Base-by-base conservation (phyloP, 2,888 invertebrate genomes). In the Acanthococcus lagerstroemiae region DNA sequence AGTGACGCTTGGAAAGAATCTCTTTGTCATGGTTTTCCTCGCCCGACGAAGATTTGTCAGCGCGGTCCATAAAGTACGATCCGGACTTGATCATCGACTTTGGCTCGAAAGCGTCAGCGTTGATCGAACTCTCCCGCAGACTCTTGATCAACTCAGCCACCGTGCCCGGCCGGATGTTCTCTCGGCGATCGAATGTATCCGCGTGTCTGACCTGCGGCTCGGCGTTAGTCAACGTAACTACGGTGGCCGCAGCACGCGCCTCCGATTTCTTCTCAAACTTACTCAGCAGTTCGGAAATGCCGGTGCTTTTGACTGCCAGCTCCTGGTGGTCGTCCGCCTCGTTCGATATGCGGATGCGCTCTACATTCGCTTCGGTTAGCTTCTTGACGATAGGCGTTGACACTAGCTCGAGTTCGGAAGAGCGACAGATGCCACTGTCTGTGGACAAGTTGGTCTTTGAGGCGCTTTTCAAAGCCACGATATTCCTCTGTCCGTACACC, bases 401-500 rank as follows among this genome's bases (percentile, higher is more conserved):
- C 5, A 25, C 67, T 73, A 79, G 69, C 48, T 84, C 81, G 52
- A 85, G 77, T 77, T 87, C 87, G 21, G 83, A 81, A 0, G 87
- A 87, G 72, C 85, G 82, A 69, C 86, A 87, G 71, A 87, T 82
- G 0, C 87, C 87, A 72, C 87, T 87, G 71, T 87, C 87, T 1
- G 86, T 87, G 3, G 87, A 87, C n/a, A 86, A 85, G 74, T 87
- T 83, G 2, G 79, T 75, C 55, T 24, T 55, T n/a, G 45, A 7
- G 15, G 25, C 27, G n/a, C 17, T 54, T 48, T 9, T 54, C n/a
- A 63, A 21, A 37, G 27, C 52, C 4, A 22, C 15, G 24, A 4
- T 21, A 22, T 21, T 52, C 12, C 45, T 46, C 48, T 72, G 73
- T 44, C 71, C 72, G 57, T 74, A 73, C 74, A 82, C 80, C 69